Evolutionary conservation across 2,797 vertebrate genomes (phyloP), one percentile per base, ranked within the genome.

Genomic region (Sandelia bainsii): DNA sequence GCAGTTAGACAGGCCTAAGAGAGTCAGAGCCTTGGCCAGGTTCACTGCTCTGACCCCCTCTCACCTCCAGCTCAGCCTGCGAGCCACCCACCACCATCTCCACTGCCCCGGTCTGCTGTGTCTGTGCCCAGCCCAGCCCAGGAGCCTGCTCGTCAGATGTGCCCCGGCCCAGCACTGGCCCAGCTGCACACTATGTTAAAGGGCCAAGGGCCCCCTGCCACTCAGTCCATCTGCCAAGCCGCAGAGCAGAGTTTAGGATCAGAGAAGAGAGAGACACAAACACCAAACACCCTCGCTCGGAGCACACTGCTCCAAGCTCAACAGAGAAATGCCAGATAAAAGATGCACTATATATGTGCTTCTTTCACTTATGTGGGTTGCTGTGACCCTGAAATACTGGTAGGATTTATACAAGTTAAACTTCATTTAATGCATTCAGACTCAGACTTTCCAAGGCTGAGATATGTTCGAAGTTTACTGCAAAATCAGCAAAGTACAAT

Each of bases 191-290:
- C 81, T 76, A 82, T 90, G 88, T 93, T 92, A 92, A 92, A 93
- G 89, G 90, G 87, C 92, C 91, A 88, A 83, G 69, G 80, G 80
- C 93, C 91, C 90, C 92, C 92, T 89, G 88, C 93, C 88, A 92
- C 88, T 82, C 76, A 12, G 74, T 84, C 92, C 93, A 94, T 94
- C 94, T 94, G 94, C 87, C 92, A 89, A 86, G 72, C 87, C 69
- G 82, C 87, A 87, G 81, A 90, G 80, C 83, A 59, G 80, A 89
- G 85, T 76, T 58, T 80, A 63, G 80, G 82, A 92, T 85, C 87
- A 88, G 91, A 90, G 84, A 90, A 49, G 77, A 79, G 73, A 88
- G 77, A 81, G 64, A 75, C 72, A 84, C 65, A 84, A 87, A 84
- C 81, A 83, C 81, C 80, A 87, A 67, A 79, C 72, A 74, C 23